Base-by-base conservation (phyloP, 1,140 invertebrate species). In the Drosophila pachea region DNA sequence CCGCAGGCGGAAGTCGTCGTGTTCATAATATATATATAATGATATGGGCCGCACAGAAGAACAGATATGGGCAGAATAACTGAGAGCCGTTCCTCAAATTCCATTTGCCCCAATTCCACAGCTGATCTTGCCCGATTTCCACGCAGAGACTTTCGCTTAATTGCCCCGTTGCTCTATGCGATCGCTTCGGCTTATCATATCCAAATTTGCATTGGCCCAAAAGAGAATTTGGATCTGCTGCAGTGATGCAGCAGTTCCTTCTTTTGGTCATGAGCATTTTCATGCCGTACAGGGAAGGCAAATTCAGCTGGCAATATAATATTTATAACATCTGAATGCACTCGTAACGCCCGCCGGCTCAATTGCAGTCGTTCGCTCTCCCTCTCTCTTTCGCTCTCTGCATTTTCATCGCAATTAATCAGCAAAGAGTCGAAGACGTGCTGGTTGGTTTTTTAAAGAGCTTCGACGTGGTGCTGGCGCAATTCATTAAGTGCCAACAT, bases 401-500 rank as follows among this genome's bases (percentile, higher is more conserved):
- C 9, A 36, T 43, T 54, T 40, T 65, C 61, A 69, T 66, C 71
- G 49, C 71, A 73, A 76, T 76, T 70, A 73, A 76, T 74, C 71
- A 76, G 61, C 11, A 58, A 70, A 73, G 65, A 73, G 61, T 45
- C 61, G 45, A 73, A 70, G 66, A 69, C 73, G 65, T 73, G 73
- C 56, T 50, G 72, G 72, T 75, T 59, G 58, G 59, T 56, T 22
- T 56, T 22, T 50, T 40, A 65, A 65, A 43, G 48, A 42, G 64
- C 22, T 67, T 53, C 60, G 69, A 62, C 40, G 60, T 54, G 47
- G 70, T 49, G 53, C 63, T 56, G 33, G 59, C 48, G 64, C 69
- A 74, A 73, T 74, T 74, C 69, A 74, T 74, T 74, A 73, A 74
- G 47, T 72, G 69, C 61, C 31, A 68, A 68, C 54, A 68, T 32